Conservation (phyloP, 2,888 invertebrate genomes). For the Caenorhabditis drosophilae region DNA sequence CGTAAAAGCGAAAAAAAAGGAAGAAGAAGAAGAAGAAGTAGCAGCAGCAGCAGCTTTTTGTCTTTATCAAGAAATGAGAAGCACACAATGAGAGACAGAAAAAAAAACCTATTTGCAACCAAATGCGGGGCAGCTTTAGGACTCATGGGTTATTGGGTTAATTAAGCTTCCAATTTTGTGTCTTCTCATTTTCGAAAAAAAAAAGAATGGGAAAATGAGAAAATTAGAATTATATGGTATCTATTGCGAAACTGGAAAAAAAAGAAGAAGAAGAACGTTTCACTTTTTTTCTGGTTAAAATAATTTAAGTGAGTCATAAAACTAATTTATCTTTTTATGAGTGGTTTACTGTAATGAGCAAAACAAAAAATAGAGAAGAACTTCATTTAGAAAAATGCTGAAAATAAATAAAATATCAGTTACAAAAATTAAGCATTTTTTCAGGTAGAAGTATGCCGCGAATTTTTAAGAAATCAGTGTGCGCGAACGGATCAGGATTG, state of each 20-base stretch:
- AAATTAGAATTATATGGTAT: background rate
- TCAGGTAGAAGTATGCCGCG: conserved; percentile 88
- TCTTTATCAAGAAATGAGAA: background rate
- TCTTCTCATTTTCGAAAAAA: background rate
- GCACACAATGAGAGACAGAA: background rate
- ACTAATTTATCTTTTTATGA: too few relatives aligned
- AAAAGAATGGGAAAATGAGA: background rate
- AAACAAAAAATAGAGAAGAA: background rate
- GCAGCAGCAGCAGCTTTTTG: background rate
- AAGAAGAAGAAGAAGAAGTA: background rate
- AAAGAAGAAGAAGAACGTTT: too few relatives aligned
- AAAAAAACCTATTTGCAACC: background rate
- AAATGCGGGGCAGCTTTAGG: too few relatives aligned
- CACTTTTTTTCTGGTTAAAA: too few relatives aligned
- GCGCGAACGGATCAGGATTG: conserved; percentile 98
- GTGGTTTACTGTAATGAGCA: too few relatives aligned
- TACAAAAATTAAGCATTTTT: background rate
- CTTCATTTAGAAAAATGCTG: background rate
- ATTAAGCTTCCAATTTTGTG: background rate
- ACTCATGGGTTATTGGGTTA: too few relatives aligned
- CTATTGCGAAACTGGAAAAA: too few relatives aligned
- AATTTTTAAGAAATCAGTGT: conserved; percentile 99
- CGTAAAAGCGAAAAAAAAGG: too few relatives aligned
- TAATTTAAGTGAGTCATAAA: too few relatives aligned
- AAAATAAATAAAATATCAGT: background rate